phyloP scores from a whole-genome alignment of 2,113 vertebrate species.

The Rattus rattus region DNA sequence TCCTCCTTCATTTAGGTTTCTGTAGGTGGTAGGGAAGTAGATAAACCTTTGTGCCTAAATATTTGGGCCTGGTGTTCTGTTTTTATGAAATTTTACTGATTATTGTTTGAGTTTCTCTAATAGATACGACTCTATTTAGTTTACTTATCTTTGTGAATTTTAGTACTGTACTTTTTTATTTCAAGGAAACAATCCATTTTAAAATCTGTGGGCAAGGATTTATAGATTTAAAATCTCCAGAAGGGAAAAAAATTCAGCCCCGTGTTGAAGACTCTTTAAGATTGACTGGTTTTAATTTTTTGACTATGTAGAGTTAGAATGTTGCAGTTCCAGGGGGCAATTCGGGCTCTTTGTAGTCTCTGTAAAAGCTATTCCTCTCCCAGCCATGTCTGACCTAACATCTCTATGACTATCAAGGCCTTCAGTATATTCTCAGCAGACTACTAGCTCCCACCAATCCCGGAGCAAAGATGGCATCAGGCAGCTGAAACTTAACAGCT shows the following conservation, averaged over 20 bases:
- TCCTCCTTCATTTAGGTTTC: neutral
- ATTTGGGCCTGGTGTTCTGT: neutral
- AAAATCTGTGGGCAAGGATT: neutral
- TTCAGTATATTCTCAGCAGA: neutral
- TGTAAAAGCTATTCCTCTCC: neutral
- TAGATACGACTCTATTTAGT: neutral
- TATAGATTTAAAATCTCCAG: neutral
- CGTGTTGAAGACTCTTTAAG: neutral
- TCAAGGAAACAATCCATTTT: neutral
- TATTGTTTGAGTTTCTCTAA: neutral
- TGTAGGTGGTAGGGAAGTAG: neutral
- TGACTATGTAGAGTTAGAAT: neutral
- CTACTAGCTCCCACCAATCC: neutral
- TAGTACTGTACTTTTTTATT: neutral
- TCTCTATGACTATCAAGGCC: no score
- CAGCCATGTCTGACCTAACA: neutral
- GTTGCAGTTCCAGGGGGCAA: neutral
- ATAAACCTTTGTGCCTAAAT: neutral
- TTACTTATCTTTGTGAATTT: neutral
- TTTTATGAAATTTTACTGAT: neutral
- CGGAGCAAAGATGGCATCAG: neutral
- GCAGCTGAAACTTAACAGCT: neutral
- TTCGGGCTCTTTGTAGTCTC: neutral
- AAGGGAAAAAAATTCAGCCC: neutral
- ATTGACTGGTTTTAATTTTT: neutral